Base-by-base conservation (phyloP, 2,888 invertebrate genomes). In the Clepsis dumicolana region DNA sequence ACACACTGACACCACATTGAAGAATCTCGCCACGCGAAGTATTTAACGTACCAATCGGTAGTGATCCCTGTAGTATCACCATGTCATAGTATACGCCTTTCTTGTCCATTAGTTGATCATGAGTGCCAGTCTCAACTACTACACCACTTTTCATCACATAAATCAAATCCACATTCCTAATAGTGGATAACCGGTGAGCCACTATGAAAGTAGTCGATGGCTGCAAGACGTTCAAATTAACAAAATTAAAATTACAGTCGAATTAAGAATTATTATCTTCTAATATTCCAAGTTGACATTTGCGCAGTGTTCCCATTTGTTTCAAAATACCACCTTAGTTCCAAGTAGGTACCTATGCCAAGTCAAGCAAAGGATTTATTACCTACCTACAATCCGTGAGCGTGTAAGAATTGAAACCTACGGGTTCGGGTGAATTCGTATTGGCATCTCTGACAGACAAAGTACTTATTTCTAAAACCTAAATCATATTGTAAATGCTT, bases 141-240 rank as follows among this genome's bases (percentile, higher is more conserved):
- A 86, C 79, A 0, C 96, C 96, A 16, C 94, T 86, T 29, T 94
- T 88, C 73, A 96, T 82, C 0, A 95, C 95, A 66, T 81, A 80
- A 70, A 86, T 86, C 4, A 80, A 32, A 48, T 96, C 94, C 0
- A 95, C 96, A 66, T 94, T 91, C 44, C 95, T 90, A 62, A 96
- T 95, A 0, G 96, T 96, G 0, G 96, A 95, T 44, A 98, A 89
- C 16, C 97, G 94, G 88, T 98, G 97, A 12, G 97, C 97, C 73
- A 98, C 97, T 14, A 96, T 96, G 29, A 97, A 94, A 71, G 96
- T 96, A 0, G 97, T 97, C 57, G 96, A 94, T 0, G 97, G 97
- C 84, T 86, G 54, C 14, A 70, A 25, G 27, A 14, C 7, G 4
- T n/a, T 38, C 1, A 38, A 38, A 38, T 4, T n/a, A n/a, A n/a